phyloP scores from a whole-genome alignment of 2,113 vertebrate genomes.

The Phodopus roborovskii region DNA sequence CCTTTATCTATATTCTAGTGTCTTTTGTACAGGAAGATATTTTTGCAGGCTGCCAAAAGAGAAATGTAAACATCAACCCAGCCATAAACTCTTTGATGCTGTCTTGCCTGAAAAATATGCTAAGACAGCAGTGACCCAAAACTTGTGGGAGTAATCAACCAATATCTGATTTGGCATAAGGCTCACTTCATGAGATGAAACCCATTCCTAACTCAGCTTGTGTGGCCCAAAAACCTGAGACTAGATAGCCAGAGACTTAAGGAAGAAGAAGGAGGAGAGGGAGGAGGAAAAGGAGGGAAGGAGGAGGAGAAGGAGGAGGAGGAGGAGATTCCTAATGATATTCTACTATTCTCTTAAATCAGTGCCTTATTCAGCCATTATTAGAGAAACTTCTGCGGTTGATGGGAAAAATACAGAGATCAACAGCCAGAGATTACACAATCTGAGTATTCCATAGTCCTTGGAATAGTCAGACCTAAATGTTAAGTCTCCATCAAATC shows the following conservation, averaged over 20 bases:
- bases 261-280: not conserved
- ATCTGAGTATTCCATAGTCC: not conserved
- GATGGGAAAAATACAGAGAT: not conserved
- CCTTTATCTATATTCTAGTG: too few relatives aligned
- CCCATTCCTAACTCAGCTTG: not conserved
- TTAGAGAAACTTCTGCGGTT: not conserved
- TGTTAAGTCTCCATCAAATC: not conserved
- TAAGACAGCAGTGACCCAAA: not conserved
- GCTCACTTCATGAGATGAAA: not conserved
- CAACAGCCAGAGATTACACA: not conserved
- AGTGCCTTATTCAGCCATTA: not conserved
- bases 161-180: not conserved
- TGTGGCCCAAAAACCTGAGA: not conserved
- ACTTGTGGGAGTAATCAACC: not conserved
- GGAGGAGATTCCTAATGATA: not conserved
- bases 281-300: too few relatives aligned
- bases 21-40: not conserved
- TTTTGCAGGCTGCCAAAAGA: not conserved
- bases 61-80: not conserved
- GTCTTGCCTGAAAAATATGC: not conserved
- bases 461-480: not conserved
- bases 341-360: not conserved
- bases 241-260: not conserved
- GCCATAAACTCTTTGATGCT: not conserved
- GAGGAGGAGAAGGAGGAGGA: not conserved